Conservation (phyloP, 1,140 invertebrate genomes). For the Chymomyza costata region DNA sequence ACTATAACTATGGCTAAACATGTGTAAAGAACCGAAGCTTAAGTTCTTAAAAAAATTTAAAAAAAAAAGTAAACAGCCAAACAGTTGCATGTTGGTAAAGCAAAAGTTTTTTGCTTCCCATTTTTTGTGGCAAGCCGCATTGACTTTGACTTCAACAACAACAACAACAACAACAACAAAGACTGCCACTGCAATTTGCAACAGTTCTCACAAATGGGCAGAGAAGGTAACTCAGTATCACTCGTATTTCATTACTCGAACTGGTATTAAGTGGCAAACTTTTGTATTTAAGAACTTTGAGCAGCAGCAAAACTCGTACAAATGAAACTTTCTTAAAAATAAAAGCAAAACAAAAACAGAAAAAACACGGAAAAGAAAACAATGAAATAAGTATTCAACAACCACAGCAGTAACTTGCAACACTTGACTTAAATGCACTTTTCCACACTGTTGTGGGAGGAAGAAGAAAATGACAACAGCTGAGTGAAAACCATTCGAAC, state of each 20-base stretch:
- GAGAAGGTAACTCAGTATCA: conserved; percentile 27
- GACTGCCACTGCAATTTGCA: conserved; percentile 70
- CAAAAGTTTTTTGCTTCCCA: conserved; percentile 50
- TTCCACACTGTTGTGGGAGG: neutral
- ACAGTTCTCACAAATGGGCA: too few relatives aligned
- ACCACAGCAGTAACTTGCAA: conserved; percentile 52
- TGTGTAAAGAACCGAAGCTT: neutral
- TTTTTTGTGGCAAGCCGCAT: too few relatives aligned
- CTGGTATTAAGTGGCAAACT: conserved; percentile 71
- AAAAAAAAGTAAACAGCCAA: conserved; percentile 23
- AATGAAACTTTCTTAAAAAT: conserved; percentile 43
- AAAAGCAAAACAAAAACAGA: conserved; percentile 19
- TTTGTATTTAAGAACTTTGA: conserved; percentile 72
- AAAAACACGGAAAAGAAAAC: conserved; percentile 19
- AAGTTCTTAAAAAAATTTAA: conserved; percentile 23
- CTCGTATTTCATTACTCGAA: conserved; percentile 73
- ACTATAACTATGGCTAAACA: conserved; percentile 34
- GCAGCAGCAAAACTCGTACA: conserved; percentile 47
- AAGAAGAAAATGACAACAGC: too few relatives aligned
- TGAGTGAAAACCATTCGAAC: conserved; percentile 1
- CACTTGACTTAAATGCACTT: conserved; percentile 65
- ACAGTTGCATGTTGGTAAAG: conserved; percentile 59
- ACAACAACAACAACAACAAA: too few relatives aligned
- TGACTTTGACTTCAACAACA: too few relatives aligned
- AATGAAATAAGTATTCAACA: conserved; percentile 8